Conservation (phyloP, 1,140 invertebrate species). For the Drosophila varians region DNA sequence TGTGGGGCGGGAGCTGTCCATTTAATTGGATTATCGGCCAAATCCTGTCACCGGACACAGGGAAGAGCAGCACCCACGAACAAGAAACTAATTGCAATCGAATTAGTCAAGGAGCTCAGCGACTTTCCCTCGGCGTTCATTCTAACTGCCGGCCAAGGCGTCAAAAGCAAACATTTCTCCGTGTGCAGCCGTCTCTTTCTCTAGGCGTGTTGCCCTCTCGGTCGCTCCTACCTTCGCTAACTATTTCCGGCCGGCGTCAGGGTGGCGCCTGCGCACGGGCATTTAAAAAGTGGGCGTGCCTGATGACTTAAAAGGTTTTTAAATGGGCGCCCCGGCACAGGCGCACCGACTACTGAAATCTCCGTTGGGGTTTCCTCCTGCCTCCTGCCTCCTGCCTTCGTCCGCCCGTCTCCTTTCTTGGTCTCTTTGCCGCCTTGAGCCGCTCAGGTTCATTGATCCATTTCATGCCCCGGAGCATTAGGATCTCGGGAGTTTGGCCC, state of each 20-base stretch:
- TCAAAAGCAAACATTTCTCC: constrained; percentile 30
- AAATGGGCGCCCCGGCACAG: constrained; percentile 60
- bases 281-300: constrained; percentile 75
- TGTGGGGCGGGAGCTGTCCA: constrained; percentile 49
- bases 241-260: constrained; percentile 78
- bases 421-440: constrained; percentile 69
- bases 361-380: constrained; percentile 24
- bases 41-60: constrained; percentile 70
- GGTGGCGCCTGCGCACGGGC: constrained; percentile 67
- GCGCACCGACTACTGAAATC: constrained; percentile 25
- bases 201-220: neutral
- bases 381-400: neutral
- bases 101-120: constrained; percentile 81
- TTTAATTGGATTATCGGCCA: constrained; percentile 77
- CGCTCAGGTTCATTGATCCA: constrained; percentile 74
- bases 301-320: constrained; percentile 82
- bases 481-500: constrained; percentile 1
- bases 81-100: constrained; percentile 66
- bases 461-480: constrained; percentile 18
- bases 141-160: constrained; percentile 26
- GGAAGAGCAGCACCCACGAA: constrained; percentile 48
- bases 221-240: neutral
- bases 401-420: constrained; percentile 37
- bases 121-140: constrained; percentile 38
- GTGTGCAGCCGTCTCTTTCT: neutral